phyloP scores from a whole-genome alignment of 92 coral and sea anemone species.

The Bergia puertoricense region DNA sequence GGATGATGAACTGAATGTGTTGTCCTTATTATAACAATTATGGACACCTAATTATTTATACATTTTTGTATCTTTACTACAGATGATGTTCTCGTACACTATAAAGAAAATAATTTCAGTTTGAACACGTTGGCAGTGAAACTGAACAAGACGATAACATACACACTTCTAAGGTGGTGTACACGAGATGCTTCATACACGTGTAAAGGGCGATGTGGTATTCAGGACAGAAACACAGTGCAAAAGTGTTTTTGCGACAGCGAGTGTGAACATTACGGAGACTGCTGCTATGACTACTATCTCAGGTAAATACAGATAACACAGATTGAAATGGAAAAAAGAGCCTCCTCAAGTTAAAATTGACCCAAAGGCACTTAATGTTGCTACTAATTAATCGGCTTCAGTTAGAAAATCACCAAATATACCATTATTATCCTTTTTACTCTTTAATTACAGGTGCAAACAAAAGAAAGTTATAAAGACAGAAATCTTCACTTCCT shows the following conservation, averaged over 20 bases:
- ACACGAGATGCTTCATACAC: background rate
- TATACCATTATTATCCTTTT: too few relatives aligned
- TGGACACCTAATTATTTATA: background rate
- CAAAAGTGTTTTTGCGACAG: background rate
- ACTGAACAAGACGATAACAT: background rate
- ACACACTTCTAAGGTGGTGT: background rate
- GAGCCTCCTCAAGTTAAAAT: too few relatives aligned
- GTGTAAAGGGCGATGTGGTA: background rate
- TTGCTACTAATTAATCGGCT: too few relatives aligned
- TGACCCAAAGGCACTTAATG: too few relatives aligned
- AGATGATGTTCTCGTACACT: background rate
- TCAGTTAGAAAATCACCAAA: too few relatives aligned
- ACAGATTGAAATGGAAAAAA: too few relatives aligned
- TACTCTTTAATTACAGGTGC: too few relatives aligned
- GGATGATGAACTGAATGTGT: background rate
- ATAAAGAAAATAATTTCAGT: background rate
- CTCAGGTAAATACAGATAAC: background rate
- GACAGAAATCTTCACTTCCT: too few relatives aligned
- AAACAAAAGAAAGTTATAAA: too few relatives aligned
- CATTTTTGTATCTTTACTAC: background rate
- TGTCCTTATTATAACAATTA: background rate
- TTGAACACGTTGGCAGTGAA: background rate
- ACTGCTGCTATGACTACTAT: background rate
- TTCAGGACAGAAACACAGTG: background rate
- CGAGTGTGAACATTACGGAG: conserved; percentile 1